Percentiles rank a stretch among this genome's conserved stretches.
phyloP scores from a whole-genome alignment of 37 sponge, comb jelly and placozoan species.

The Beroe forskalii region DNA sequence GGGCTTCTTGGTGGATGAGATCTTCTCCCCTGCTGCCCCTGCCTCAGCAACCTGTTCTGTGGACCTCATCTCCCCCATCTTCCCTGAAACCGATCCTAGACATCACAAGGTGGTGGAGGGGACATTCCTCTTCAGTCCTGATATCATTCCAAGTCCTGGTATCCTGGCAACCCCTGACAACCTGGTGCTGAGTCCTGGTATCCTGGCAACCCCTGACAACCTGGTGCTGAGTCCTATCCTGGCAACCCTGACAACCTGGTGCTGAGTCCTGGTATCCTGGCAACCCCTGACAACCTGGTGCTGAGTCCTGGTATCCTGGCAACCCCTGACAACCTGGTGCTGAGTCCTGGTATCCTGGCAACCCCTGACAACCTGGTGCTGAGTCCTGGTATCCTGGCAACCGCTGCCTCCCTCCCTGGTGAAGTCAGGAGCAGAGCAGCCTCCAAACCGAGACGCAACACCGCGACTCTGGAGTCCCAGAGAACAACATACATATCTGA shows the following conservation, averaged over 20 bases:
- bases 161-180: neutral
- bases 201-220: neutral
- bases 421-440: neutral
- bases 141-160: neutral
- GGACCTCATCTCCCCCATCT: neutral
- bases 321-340: no score
- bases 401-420: neutral
- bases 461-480: slow-evolving; percentile 14
- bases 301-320: neutral
- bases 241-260: neutral
- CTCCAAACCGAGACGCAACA: neutral
- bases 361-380: neutral
- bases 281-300: neutral
- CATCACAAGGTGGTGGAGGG: neutral
- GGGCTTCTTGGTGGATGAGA: slow-evolving; percentile 1
- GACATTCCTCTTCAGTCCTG: neutral
- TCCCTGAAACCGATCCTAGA: neutral
- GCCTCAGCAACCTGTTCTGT: neutral
- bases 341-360: neutral
- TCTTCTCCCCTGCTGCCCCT: neutral
- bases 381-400: neutral
- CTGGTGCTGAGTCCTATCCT: neutral
- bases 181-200: neutral
- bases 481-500: slow-evolving; percentile 21
- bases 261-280: neutral